phyloP scores from a whole-genome alignment of 2,797 vertebrate genomes.

The Coranthus polyacanthus region DNA sequence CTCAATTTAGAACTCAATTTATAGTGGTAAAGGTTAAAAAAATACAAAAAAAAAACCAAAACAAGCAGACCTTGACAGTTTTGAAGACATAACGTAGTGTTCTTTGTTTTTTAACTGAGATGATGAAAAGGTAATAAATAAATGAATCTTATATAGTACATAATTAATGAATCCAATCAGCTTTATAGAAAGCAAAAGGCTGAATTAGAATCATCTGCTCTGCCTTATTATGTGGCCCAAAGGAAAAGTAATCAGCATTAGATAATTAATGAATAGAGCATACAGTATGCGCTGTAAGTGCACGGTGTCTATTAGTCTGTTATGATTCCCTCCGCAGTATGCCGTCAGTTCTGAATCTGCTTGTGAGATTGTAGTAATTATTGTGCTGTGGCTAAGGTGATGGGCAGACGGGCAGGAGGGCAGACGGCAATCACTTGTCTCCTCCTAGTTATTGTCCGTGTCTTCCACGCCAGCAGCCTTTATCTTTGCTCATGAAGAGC shows the following conservation, averaged over 20 bases:
- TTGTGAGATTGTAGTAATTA: slow-evolving; percentile 58
- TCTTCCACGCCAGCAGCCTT: slow-evolving; percentile 49
- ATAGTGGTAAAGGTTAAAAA: too few relatives aligned
- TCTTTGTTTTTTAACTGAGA: too few relatives aligned
- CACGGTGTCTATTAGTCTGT: slow-evolving; percentile 5
- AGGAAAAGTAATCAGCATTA: slow-evolving; percentile 13
- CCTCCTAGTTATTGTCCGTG: slow-evolving; percentile 52
- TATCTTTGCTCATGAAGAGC: slow-evolving; percentile 69
- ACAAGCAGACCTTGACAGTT: too few relatives aligned
- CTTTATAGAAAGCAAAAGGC: too few relatives aligned
- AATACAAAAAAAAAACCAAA: too few relatives aligned
- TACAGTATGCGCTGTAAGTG: not conserved
- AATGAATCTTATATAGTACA: too few relatives aligned
- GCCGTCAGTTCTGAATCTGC: slow-evolving; percentile 17
- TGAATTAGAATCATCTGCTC: too few relatives aligned
- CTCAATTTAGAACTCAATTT: too few relatives aligned
- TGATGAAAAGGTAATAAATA: too few relatives aligned
- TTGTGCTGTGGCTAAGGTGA: slow-evolving; percentile 40
- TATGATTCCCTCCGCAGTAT: not conserved
- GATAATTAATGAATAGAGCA: slow-evolving; percentile 17
- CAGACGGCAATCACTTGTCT: slow-evolving; percentile 61
- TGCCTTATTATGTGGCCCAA: not conserved
- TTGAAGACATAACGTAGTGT: too few relatives aligned
- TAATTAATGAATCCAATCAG: too few relatives aligned
- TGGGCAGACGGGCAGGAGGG: slow-evolving; percentile 49